Base-by-base conservation (phyloP, 92 coral and sea anemone genomes). In the Chrysogorgia sp. region DNA sequence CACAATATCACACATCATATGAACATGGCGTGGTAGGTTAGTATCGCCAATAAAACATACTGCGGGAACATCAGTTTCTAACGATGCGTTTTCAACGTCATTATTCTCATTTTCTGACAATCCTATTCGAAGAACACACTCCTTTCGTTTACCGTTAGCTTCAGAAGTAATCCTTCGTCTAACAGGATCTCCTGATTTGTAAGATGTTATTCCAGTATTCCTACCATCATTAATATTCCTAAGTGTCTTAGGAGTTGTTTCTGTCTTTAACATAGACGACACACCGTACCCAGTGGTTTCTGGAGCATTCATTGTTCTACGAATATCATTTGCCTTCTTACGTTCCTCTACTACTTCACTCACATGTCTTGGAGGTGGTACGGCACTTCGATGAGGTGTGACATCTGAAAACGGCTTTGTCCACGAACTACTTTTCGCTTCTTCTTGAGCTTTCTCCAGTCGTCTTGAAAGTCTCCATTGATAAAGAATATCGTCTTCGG, bases 391-490 rank as follows among this genome's bases (percentile, higher is more conserved):
- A 20, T 47, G 58, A 55, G 10, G 21, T 58, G 22, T 50, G 23
- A 24, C 31, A 48, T 71, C 52, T 9, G 59, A 4, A 45, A 15
- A 35, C 8, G 10, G 60, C 21, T 34, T 52, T 56, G 65, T 19
- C 76, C 34, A n/a, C n/a, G n/a, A 45, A 58, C 86, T 30, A 29
- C 47, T 62, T 52, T 63, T 62, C 20, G 84, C 92, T 25, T 69
- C 67, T 31, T 92, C 90, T 72, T 96, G 91, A 15, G 99, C 99
- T 50, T 82, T 87, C 70, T 96, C 99, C 92, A 91, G 88, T 75
- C 90, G 90, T 35, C 96, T 85, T 62, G 97, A 87, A 66, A 96
- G 83, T 35, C 99, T 87, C 99, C 99, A 96, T 82, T 96, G 97
- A 79, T 96, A 96, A 35, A 96, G 84, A 53, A 96, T 96, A 67